Conservation (phyloP, 2,888 invertebrate genomes). For the Isotomurus palustris region DNA sequence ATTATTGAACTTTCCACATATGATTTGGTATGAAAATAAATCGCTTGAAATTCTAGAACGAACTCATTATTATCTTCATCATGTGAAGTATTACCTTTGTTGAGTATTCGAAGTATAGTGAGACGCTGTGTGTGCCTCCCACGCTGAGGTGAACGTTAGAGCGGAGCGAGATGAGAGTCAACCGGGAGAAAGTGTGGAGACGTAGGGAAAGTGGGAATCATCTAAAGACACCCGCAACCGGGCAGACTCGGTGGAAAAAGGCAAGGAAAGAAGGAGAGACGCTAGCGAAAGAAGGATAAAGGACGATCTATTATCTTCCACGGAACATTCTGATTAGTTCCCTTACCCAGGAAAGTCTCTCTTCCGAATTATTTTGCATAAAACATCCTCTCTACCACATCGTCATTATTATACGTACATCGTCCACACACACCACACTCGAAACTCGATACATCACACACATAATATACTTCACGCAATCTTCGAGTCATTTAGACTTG, state of each 20-base stretch:
- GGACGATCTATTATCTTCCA: slow-evolving; percentile 40
- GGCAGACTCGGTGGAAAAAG: neutral
- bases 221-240: neutral
- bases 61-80: too few relatives aligned
- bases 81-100: too few relatives aligned
- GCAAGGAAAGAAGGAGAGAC: neutral
- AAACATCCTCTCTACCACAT: neutral
- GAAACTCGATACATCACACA: too few relatives aligned
- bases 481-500: neutral
- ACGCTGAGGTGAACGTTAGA: too few relatives aligned
- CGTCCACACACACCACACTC: neutral
- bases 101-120: too few relatives aligned
- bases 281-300: slow-evolving; percentile 24
- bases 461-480: too few relatives aligned
- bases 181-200: neutral
- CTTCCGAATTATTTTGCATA: neutral
- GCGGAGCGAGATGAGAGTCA: too few relatives aligned
- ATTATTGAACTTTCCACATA: too few relatives aligned
- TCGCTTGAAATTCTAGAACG: too few relatives aligned
- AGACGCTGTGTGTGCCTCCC: too few relatives aligned
- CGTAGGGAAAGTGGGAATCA: neutral
- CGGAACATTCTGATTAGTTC: slow-evolving; percentile 38
- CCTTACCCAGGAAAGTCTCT: slow-evolving; percentile 9
- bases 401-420: neutral
- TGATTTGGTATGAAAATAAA: too few relatives aligned